These are phyloP conservation scores for Drosophila heteroneura DNA, from an alignment of 2,888 invertebrate genomes.

Conservation along the genomic window DNA sequence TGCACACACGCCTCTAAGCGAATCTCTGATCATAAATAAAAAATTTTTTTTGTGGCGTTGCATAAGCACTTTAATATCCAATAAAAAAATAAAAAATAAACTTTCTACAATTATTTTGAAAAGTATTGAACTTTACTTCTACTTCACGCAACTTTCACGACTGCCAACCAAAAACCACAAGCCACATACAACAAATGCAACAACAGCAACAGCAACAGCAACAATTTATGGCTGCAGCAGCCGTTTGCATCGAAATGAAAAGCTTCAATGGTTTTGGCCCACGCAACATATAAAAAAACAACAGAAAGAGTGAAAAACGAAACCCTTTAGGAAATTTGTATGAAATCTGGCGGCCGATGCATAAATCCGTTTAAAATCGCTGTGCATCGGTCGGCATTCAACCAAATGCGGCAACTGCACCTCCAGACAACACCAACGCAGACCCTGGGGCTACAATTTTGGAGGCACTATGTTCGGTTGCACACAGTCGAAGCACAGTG, in stretches of 20 bases:
- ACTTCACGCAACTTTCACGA: constrained; percentile 82
- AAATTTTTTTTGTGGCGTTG: constrained; percentile 29
- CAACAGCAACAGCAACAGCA: constrained; percentile 48
- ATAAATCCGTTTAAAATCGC: constrained; percentile 77
- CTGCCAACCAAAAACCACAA: constrained; percentile 55
- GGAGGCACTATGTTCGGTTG: constrained; percentile 44
- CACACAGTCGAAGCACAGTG: constrained; percentile 59
- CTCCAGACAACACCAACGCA: constrained; percentile 66
- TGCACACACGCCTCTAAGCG: constrained; percentile 32
- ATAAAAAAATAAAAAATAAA: constrained; percentile 51
- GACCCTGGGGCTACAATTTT: constrained; percentile 60
- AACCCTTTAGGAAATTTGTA: constrained; percentile 80
- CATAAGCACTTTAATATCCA: constrained; percentile 52
- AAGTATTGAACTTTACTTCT: constrained; percentile 78
- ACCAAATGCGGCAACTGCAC: constrained; percentile 62
- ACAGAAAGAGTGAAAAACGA: constrained; percentile 60
- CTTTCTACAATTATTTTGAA: constrained; percentile 80
- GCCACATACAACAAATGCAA: constrained; percentile 31
- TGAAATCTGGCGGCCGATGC: constrained; percentile 60
- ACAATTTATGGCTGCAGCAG: constrained; percentile 68
- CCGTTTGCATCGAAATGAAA: constrained; percentile 63
- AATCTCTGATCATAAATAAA: constrained; percentile 29
- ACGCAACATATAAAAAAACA: constrained; percentile 59
- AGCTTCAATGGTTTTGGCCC: constrained; percentile 63
- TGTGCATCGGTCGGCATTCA: constrained; percentile 46